Base-by-base conservation (phyloP, 2,888 invertebrate genomes). In the Phortica okadai region DNA sequence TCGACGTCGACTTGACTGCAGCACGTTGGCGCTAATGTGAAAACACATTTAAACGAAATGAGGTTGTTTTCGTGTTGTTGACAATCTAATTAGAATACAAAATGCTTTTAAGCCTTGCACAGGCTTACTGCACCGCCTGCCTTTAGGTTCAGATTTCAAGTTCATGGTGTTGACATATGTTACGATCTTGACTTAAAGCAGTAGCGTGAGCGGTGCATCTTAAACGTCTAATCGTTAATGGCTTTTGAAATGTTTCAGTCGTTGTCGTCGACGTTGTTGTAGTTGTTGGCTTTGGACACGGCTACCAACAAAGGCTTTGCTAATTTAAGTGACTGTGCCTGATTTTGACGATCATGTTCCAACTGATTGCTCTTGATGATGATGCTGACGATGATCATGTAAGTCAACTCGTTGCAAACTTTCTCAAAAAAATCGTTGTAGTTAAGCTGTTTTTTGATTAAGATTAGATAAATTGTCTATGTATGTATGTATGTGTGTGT, bases 11-110 rank as follows among this genome's bases (percentile, higher is more conserved):
- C 44, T n/a, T 33, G 66, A 66, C 66, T 66, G 41, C 56, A 41
- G 56, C 33, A 59, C 79, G 80, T 88, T 89, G 89, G 89, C 88
- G 86, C 86, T 86, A 86, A 89, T 88, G 85, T 82, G 80, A 81
- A 78, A 80, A 79, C 83, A 79, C 84, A 86, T 85, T 88, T 88
- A 54, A 10, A 80, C 88, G 83, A 88, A 89, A 89, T 90, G 88
- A 89, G 88, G 89, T 90, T 89, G 89, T 89, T 89, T 89, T 89
- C 88, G 89, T 89, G 88, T 89, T 86, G 84, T 87, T 89, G 90
- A 90, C 90, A 90, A 90, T 90, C 90, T 90, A 90, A 90, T 90
- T 90, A 90, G 90, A 89, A 89, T 90, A 89, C 86, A 83, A 88
- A 88, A 89, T 86, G 86, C 88, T 87, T 87, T 87, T 80, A 81